These are phyloP conservation scores for Heliothis subflexa DNA, from an alignment of 1,140 invertebrate genomes.

Conservation along the genomic window DNA sequence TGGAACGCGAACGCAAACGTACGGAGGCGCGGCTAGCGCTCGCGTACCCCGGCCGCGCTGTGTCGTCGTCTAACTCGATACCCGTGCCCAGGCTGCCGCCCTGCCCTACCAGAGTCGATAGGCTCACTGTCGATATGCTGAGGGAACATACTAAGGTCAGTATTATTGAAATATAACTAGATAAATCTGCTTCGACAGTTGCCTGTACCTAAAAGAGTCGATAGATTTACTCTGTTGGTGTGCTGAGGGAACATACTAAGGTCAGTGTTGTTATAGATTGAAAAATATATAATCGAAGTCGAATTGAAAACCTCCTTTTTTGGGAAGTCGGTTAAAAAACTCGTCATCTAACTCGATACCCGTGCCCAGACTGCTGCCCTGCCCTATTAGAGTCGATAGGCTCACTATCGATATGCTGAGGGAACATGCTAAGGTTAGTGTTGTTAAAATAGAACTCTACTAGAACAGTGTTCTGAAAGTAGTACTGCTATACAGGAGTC, in stretches of 20 bases:
- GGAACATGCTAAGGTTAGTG: conserved; percentile 86
- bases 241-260: no score
- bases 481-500: conserved; percentile 93
- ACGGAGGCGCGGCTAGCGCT: conserved; percentile 94
- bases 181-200: neutral
- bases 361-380: conserved; percentile 92
- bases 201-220: neutral
- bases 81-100: conserved; percentile 92
- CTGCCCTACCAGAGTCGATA: conserved; percentile 93
- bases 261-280: no score
- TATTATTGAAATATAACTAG: neutral
- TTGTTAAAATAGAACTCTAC: no score
- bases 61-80: conserved; percentile 93
- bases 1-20: conserved; percentile 94
- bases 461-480: no score
- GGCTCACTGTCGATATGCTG: conserved; percentile 94
- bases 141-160: conserved; percentile 87
- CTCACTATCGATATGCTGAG: conserved; percentile 94
- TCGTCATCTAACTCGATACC: conserved; percentile 94
- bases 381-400: conserved; percentile 93
- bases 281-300: no score
- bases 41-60: conserved; percentile 93
- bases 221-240: neutral
- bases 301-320: no score
- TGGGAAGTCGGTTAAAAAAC: no score